phyloP scores from a whole-genome alignment of 2,113 vertebrate genomes.

The Oplegnathus fasciatus region DNA sequence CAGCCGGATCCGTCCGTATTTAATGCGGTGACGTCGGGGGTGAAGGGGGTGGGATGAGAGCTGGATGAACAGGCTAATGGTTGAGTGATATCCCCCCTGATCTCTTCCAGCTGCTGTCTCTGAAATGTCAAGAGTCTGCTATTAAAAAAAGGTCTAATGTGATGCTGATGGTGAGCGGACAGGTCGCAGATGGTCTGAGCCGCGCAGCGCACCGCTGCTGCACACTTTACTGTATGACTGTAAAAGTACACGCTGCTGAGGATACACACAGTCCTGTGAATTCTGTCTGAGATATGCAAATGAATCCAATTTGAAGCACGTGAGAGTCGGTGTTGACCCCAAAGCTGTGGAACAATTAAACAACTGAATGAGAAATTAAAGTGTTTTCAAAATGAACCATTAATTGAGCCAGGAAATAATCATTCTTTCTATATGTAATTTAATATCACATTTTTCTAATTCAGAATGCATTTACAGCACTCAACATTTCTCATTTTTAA shows the following conservation, averaged over 20 bases:
- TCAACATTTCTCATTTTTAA: neutral
- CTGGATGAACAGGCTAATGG: conserved; percentile 26
- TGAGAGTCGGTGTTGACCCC: neutral
- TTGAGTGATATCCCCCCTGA: conserved; percentile 4
- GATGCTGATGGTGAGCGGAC: neutral
- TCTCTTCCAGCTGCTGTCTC: conserved; percentile 34
- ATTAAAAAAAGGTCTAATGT: conserved; percentile 1
- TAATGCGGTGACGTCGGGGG: conserved; percentile 64
- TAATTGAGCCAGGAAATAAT: neutral
- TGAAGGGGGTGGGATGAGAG: conserved; percentile 41
- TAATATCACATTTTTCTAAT: too few species aligned
- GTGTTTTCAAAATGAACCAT: neutral
- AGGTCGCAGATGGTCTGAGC: conserved; percentile 28
- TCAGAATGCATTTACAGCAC: too few species aligned
- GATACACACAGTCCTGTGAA: neutral
- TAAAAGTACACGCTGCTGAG: neutral
- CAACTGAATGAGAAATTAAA: neutral
- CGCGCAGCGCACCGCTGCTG: neutral
- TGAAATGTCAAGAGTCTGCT: conserved; percentile 12
- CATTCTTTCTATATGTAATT: neutral
- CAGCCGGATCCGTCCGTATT: conserved; percentile 7
- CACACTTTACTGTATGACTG: neutral
- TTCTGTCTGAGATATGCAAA: neutral
- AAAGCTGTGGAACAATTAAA: neutral
- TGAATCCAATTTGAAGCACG: neutral